Evolutionary conservation across 2,113 vertebrate genomes (phyloP).

Genomic region (Cichladusa arquata): DNA sequence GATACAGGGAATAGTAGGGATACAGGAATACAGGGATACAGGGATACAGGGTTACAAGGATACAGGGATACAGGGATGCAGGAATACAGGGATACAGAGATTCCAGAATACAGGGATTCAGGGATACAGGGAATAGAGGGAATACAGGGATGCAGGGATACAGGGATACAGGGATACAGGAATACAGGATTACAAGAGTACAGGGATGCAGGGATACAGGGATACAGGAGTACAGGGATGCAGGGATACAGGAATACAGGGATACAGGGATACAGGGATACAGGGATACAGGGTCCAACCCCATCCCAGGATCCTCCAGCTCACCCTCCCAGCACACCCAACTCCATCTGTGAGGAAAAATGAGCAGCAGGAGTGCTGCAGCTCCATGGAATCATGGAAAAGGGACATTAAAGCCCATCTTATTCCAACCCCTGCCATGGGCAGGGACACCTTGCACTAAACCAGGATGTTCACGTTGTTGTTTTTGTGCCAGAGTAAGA

Average conservation of each 20-base stretch:
- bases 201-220: rapidly evolving
- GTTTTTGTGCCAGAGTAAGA: not conserved
- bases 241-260: not conserved
- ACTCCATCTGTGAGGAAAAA: not conserved
- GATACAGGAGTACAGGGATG: rapidly evolving
- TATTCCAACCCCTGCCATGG: not conserved
- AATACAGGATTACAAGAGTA: rapidly evolving
- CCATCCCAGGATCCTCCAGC: not conserved
- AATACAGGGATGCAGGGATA: rapidly evolving
- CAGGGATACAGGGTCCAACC: rapidly evolving
- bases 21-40: rapidly evolving
- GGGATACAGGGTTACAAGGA: no score
- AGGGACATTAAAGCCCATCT: not conserved
- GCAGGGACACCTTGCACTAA: not conserved
- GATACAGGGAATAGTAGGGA: rapidly evolving
- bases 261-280: not conserved
- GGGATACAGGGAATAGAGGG: no score
- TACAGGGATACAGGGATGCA: not conserved
- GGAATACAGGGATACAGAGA: rapidly evolving
- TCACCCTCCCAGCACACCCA: not conserved
- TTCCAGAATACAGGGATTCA: rapidly evolving
- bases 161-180: not conserved
- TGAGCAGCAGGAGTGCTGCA: not conserved
- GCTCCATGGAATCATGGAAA: not conserved
- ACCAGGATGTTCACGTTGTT: not conserved